phyloP scores from a whole-genome alignment of 2,888 invertebrate genomes.

The Bellardia pandia region DNA sequence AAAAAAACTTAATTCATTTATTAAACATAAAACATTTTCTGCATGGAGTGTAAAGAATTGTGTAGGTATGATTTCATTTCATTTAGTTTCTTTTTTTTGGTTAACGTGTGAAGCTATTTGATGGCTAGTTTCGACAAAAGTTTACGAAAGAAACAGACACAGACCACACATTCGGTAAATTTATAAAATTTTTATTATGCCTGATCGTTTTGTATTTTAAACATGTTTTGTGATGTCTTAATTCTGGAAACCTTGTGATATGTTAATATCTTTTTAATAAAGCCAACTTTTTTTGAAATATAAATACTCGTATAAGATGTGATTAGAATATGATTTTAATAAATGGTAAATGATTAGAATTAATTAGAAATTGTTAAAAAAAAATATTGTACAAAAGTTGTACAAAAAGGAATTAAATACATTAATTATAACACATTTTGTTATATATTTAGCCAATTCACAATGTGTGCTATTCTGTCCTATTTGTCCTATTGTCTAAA shows the following conservation, averaged over 20 bases:
- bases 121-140: slow-evolving; percentile 11
- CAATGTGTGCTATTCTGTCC: too few species aligned
- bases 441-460: too few species aligned
- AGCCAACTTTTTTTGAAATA: slow-evolving; percentile 7
- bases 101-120: slow-evolving; percentile 56
- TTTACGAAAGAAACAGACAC: slow-evolving; percentile 9
- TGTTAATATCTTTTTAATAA: slow-evolving; percentile 60
- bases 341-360: slow-evolving; percentile 7
- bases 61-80: slow-evolving; percentile 44
- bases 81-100: slow-evolving; percentile 1
- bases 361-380: slow-evolving; percentile 11
- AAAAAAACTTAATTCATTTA: slow-evolving; percentile 3
- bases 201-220: slow-evolving; percentile 27
- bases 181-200: slow-evolving; percentile 15
- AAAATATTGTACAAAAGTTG: neutral
- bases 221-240: slow-evolving; percentile 57
- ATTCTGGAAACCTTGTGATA: slow-evolving; percentile 63
- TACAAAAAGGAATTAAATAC: too few species aligned
- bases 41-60: slow-evolving; percentile 7
- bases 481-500: too few species aligned
- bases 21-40: slow-evolving; percentile 14
- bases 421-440: too few species aligned
- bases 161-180: slow-evolving; percentile 53
- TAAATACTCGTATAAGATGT: slow-evolving; percentile 25
- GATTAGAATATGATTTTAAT: slow-evolving; percentile 27